Evolutionary conservation across 2,113 vertebrate species (phyloP).

Genomic region (Zosterops borbonicus): DNA sequence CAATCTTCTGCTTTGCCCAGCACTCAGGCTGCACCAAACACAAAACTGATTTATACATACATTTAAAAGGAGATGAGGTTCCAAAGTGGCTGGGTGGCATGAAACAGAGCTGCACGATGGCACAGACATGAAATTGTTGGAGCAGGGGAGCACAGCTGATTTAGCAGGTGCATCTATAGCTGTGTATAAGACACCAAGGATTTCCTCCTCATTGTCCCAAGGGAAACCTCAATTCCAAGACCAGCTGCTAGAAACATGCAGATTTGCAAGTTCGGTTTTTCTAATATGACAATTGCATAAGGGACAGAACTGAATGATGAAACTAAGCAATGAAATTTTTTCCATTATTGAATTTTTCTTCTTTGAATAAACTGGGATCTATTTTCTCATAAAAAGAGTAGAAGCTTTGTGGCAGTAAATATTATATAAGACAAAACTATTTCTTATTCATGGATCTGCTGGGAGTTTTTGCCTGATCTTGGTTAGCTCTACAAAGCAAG

Average conservation of each 20-base stretch:
- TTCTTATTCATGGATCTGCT: slow-evolving; percentile 9
- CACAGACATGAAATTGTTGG: background rate
- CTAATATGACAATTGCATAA: background rate
- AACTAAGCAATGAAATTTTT: background rate
- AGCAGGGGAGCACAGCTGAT: background rate
- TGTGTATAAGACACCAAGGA: background rate
- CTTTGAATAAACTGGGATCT: background rate
- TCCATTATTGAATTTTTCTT: background rate
- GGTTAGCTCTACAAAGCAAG: background rate
- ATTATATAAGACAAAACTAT: background rate
- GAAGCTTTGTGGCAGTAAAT: background rate
- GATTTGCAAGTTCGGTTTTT: background rate
- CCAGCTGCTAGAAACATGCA: background rate
- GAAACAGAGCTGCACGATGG: background rate
- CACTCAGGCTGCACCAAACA: background rate
- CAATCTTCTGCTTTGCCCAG: background rate
- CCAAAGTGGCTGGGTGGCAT: background rate
- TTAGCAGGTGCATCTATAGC: background rate
- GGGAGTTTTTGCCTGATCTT: background rate
- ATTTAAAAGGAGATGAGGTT: background rate
- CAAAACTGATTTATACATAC: background rate
- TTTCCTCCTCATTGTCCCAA: background rate
- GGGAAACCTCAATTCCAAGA: background rate
- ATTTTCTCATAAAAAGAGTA: background rate
- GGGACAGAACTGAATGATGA: background rate